These are phyloP conservation scores for Galerucella nymphaeae DNA, from an alignment of 2,888 invertebrate species.

Conservation along the genomic window DNA sequence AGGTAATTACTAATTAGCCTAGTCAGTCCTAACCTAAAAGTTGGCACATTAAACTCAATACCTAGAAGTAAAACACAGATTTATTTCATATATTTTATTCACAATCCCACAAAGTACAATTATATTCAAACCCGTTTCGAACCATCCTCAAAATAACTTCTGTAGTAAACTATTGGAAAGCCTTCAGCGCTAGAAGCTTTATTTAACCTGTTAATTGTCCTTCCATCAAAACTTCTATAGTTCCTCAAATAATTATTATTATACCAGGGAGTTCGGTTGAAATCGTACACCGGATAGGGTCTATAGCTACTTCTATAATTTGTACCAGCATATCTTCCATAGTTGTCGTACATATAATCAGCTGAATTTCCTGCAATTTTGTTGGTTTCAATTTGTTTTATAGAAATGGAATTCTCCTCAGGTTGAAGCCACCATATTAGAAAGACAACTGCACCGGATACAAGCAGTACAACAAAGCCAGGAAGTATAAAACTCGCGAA, in stretches of 20 bases:
- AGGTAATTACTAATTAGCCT: too few species aligned
- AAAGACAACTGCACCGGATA: constrained; percentile 59
- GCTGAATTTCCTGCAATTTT: background rate
- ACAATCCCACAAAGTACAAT: background rate
- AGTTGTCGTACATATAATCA: background rate
- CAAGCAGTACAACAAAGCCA: constrained; percentile 52
- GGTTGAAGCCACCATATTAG: constrained; percentile 61
- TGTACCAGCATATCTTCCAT: background rate
- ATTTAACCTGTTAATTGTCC: background rate
- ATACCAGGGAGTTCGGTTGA: constrained; percentile 5
- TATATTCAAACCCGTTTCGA: constrained; percentile 11
- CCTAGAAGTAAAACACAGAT: background rate
- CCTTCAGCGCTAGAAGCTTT: background rate
- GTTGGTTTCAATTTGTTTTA: constrained; percentile 21
- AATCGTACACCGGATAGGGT: background rate
- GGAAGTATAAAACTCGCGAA: constrained; percentile 61
- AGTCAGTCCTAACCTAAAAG: too few species aligned
- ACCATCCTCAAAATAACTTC: constrained; percentile 29
- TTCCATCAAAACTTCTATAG: background rate
- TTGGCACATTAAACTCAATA: too few species aligned
- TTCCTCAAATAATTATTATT: constrained; percentile 2
- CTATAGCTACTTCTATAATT: background rate
- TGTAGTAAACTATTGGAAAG: constrained; percentile 14
- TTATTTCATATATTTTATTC: background rate
- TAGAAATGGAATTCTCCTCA: constrained; percentile 41